phyloP scores from a whole-genome alignment of 1,140 invertebrate species.

The Atta colombica region DNA sequence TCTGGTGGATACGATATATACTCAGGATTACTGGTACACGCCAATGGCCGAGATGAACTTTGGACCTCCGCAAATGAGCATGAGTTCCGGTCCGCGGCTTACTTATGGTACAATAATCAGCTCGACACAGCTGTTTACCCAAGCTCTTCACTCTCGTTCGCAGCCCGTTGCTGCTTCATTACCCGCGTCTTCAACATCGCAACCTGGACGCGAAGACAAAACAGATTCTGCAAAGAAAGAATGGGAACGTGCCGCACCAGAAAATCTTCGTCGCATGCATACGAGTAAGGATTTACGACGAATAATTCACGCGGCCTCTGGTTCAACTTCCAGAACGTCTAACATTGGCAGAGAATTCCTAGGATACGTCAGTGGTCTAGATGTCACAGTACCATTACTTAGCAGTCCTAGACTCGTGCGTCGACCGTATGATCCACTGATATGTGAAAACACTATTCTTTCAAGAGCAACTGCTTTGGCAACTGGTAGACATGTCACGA shows the following conservation, averaged over 20 bases:
- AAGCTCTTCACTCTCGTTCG: conserved; percentile 81
- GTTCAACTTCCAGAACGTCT: conserved; percentile 64
- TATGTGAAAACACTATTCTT: conserved; percentile 85
- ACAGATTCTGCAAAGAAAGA: conserved; percentile 83
- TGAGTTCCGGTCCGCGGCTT: conserved; percentile 82
- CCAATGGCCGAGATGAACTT: conserved; percentile 86
- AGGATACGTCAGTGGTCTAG: conserved; percentile 80
- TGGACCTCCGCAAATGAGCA: conserved; percentile 85
- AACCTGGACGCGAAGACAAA: conserved; percentile 75
- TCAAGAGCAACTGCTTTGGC: conserved; percentile 83
- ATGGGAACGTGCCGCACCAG: conserved; percentile 83
- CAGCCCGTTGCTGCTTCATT: conserved; percentile 14
- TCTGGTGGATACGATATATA: conserved; percentile 84
- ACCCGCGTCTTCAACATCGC: conserved; percentile 15
- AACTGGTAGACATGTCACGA: conserved; percentile 76
- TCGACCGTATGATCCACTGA: conserved; percentile 84
- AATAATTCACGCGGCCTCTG: conserved; percentile 76
- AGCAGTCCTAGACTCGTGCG: conserved; percentile 83
- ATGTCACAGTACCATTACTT: conserved; percentile 81
- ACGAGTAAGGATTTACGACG: conserved; percentile 81
- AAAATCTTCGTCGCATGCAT: conserved; percentile 81
- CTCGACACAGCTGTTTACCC: conserved; percentile 85
- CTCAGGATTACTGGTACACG: conserved; percentile 85
- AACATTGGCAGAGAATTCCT: conserved; percentile 75
- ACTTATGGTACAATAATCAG: conserved; percentile 86